Evolutionary conservation across 2,797 vertebrate genomes (phyloP).

Genomic region (Sitta carolinensis): DNA sequence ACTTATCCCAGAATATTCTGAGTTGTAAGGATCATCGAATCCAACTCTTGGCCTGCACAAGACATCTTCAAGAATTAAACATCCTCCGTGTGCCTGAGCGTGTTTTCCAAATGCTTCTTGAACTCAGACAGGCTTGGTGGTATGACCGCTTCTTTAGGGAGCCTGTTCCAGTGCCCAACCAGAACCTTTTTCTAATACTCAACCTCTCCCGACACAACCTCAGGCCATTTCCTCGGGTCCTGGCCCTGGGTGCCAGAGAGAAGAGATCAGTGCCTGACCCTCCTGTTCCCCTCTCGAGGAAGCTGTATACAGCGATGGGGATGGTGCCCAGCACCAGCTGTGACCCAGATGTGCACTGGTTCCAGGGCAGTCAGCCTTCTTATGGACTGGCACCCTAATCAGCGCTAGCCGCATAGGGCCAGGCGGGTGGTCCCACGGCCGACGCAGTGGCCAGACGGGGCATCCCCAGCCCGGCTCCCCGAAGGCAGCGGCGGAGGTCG

Average conservation of each 20-base stretch:
- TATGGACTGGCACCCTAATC: fast-evolving
- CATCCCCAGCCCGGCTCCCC: fast-evolving
- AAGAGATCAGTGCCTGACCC: not conserved
- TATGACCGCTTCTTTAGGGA: not conserved
- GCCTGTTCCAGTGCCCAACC: not conserved
- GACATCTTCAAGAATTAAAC: not conserved
- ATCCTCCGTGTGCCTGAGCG: not conserved
- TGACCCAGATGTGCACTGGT: not conserved
- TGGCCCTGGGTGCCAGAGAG: not conserved
- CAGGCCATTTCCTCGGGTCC: not conserved
- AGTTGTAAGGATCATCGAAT: not conserved
- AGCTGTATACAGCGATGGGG: not conserved
- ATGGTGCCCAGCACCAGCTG: not conserved
- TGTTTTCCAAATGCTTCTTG: not conserved
- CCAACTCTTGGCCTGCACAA: not conserved
- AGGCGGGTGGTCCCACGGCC: not conserved
- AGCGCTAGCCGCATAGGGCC: fast-evolving
- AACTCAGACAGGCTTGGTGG: not conserved
- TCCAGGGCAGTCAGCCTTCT: not conserved
- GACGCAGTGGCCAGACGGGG: fast-evolving
- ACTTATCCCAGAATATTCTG: not conserved
- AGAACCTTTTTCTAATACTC: not conserved
- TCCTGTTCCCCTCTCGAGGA: not conserved
- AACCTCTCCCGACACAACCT: not conserved
- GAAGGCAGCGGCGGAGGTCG: fast-evolving